Evolutionary conservation across 2,888 invertebrate species (phyloP).

Genomic region (Choristoneura rosaceana): DNA sequence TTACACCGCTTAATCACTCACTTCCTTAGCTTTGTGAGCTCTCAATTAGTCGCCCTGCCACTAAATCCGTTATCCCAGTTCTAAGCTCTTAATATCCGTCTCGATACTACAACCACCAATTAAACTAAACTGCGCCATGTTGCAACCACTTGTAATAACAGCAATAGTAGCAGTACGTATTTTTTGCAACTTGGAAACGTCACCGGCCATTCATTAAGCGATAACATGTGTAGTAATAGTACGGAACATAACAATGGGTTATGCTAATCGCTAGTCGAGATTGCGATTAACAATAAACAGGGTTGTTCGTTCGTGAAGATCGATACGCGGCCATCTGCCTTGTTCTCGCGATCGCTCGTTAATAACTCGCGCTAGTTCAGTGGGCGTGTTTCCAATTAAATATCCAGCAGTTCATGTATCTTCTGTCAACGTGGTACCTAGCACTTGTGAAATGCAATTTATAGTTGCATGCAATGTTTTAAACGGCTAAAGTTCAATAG

Average conservation of each 20-base stretch:
- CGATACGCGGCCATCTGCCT: conserved; percentile 75
- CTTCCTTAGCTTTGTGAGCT: conserved; percentile 17
- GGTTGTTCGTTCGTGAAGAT: conserved; percentile 60
- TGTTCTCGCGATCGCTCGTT: conserved; percentile 58
- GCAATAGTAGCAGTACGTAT: conserved; percentile 40
- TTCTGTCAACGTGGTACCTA: conserved; percentile 13
- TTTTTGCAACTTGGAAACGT: conserved; percentile 52
- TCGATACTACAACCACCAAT: conserved; percentile 20
- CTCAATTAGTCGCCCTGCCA: conserved; percentile 25
- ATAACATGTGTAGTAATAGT: conserved; percentile 65
- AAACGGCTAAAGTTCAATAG: neutral
- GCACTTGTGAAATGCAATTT: neutral
- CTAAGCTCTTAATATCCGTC: conserved; percentile 13
- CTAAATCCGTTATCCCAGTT: conserved; percentile 14
- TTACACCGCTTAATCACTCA: conserved; percentile 20
- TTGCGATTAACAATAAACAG: conserved; percentile 77
- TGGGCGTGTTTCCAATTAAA: conserved; percentile 36
- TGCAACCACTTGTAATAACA: conserved; percentile 23
- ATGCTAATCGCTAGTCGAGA: conserved; percentile 78
- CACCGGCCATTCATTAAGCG: conserved; percentile 65
- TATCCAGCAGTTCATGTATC: conserved; percentile 21
- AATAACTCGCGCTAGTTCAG: conserved; percentile 30
- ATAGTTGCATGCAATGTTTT: conserved; percentile 4
- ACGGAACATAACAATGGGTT: conserved; percentile 69
- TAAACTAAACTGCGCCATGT: conserved; percentile 23